phyloP scores from a whole-genome alignment of 2,113 vertebrate genomes.

The Tympanuchus pallidicinctus region DNA sequence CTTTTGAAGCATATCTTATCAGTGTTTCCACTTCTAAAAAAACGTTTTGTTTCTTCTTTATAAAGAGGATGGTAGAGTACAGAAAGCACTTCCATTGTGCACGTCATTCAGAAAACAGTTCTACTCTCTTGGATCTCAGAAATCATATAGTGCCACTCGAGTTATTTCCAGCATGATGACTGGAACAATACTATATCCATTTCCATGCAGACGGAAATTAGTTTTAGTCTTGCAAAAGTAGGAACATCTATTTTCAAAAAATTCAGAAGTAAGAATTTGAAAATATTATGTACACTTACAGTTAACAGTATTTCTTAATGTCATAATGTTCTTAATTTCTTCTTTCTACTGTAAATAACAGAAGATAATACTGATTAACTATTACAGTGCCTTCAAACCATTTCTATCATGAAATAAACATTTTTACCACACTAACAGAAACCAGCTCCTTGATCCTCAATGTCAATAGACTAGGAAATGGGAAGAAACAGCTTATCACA shows the following conservation, averaged over 20 bases:
- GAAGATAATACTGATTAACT: not conserved
- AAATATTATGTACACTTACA: not conserved
- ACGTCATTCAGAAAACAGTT: not conserved
- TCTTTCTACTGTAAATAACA: not conserved
- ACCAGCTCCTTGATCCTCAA: rapidly evolving
- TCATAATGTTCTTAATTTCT: too few species aligned
- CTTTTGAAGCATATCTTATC: too few species aligned
- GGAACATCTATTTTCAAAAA: not conserved
- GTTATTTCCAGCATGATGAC: not conserved
- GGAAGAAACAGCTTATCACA: not conserved
- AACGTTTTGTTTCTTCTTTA: not conserved
- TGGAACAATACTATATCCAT: not conserved
- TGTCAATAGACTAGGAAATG: not conserved
- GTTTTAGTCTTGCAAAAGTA: not conserved
- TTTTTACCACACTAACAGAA: not conserved
- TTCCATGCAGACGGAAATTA: not conserved
- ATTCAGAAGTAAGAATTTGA: not conserved
- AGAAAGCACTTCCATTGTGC: not conserved
- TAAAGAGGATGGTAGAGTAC: rapidly evolving
- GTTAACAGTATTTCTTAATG: not conserved
- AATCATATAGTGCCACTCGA: not conserved
- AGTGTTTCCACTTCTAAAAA: not conserved
- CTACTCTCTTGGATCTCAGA: not conserved
- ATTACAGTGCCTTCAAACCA: not conserved
- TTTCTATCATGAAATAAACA: not conserved